phyloP scores from a whole-genome alignment of 2,797 vertebrate species.

The Brotogeris chrysoptera region DNA sequence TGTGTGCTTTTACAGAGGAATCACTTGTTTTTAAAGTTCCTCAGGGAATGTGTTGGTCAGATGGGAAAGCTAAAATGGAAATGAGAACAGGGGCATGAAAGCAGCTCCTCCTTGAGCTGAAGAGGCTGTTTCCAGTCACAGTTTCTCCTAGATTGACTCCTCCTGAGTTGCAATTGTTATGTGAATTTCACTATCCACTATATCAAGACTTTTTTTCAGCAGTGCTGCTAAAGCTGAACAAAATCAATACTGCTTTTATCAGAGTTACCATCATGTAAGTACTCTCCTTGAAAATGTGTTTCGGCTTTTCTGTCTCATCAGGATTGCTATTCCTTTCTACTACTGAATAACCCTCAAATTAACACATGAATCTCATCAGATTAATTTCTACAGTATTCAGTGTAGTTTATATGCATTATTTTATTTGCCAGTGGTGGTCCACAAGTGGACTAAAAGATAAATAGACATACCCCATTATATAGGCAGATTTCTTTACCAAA shows the following conservation, averaged over 20 bases:
- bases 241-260: background rate
- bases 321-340: background rate
- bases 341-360: background rate
- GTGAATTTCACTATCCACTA: background rate
- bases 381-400: background rate
- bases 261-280: background rate
- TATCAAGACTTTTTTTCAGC: background rate
- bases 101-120: background rate
- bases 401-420: background rate
- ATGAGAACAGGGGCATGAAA: background rate
- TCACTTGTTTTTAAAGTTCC: constrained; percentile 12
- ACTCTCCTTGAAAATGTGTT: background rate
- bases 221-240: background rate
- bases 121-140: background rate
- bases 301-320: background rate
- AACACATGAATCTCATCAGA: background rate
- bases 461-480: background rate
- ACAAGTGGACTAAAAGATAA: background rate
- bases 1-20: background rate
- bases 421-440: background rate
- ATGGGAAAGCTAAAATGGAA: constrained; percentile 14
- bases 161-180: background rate
- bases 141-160: background rate
- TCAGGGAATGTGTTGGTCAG: background rate
- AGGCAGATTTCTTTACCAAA: background rate